These are phyloP conservation scores for Dastarcus helophoroides DNA, from an alignment of 2,888 invertebrate genomes.

Conservation along the genomic window DNA sequence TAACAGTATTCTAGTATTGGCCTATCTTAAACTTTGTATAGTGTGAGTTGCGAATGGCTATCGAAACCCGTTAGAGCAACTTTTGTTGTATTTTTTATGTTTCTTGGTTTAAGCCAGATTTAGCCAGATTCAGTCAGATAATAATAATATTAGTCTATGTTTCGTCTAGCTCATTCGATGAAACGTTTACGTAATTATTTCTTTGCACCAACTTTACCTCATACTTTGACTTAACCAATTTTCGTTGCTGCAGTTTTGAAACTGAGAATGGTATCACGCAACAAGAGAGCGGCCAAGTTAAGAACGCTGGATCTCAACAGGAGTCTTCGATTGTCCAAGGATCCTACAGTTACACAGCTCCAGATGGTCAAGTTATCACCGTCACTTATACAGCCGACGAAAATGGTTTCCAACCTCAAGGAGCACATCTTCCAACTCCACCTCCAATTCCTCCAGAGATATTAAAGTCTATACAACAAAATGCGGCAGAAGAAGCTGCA, in stretches of 20 bases:
- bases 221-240: constrained; percentile 3
- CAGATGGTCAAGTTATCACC: constrained; percentile 50
- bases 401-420: constrained; percentile 52
- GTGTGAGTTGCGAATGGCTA: too few relatives aligned
- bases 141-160: too few relatives aligned
- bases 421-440: constrained; percentile 48
- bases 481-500: constrained; percentile 38
- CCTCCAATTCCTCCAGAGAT: constrained; percentile 57
- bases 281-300: constrained; percentile 49
- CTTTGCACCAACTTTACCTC: too few relatives aligned
- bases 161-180: too few relatives aligned
- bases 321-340: constrained; percentile 46
- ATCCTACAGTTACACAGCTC: constrained; percentile 51
- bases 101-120: too few relatives aligned
- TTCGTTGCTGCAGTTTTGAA: constrained; percentile 43
- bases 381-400: constrained; percentile 54
- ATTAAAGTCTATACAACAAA: constrained; percentile 43
- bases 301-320: constrained; percentile 47
- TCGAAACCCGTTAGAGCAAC: too few relatives aligned
- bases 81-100: too few relatives aligned
- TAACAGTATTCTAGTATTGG: too few relatives aligned
- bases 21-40: too few relatives aligned
- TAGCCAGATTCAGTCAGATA: too few relatives aligned
- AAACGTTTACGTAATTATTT: too few relatives aligned
- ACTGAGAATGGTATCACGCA: constrained; percentile 53